Evolutionary conservation across 1,140 invertebrate species (phyloP), one percentile per base, ranked within the genome.

Genomic region (Drosophila lacertosa): DNA sequence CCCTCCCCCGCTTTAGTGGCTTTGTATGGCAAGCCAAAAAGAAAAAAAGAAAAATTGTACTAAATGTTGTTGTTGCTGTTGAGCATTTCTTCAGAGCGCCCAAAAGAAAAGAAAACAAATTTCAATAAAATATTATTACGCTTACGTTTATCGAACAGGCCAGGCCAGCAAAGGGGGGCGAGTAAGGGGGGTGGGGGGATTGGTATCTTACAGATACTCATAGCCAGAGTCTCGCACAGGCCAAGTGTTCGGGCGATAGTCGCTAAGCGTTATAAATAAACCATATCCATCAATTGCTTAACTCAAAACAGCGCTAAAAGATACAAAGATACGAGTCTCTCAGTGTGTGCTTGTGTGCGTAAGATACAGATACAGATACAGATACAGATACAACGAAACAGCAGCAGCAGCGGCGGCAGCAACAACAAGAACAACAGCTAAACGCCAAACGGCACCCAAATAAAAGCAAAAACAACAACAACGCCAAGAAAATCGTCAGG

Each of bases 101-200:
- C 42, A 59, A 68, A 66, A 79, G 64, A 75, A 74, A 81, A 82
- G 70, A 77, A 86, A 89, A 88, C 78, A 88, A 88, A 88, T 88
- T 88, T 88, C 82, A 88, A 88, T 88, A 88, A 88, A 88, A 88
- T 89, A 88, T 88, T 88, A 88, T 88, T 88, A 88, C 82, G 82
- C 83, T 88, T 88, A 88, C 82, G 74, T 88, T 88, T 78, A 89
- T 88, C 81, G 81, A 88, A 81, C 73, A 65, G 62, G 39, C 53
- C 37, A 44, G 18, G 22, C 29, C 13, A 47, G 29, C 4, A 20
- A 5, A 16, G 4, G 9, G 7, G 68, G 33, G 35, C 24, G 13
- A 29, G 54, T n/a, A n/a, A n/a, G 26, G 37, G 15, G 44, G 63
- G 13, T 51, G 42, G 53, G 33, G 54, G 57, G 53, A 24, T 50